Evolutionary conservation across 2,113 vertebrate species (phyloP), one percentile per base, ranked within the genome.

Genomic region (Hyla sarda): DNA sequence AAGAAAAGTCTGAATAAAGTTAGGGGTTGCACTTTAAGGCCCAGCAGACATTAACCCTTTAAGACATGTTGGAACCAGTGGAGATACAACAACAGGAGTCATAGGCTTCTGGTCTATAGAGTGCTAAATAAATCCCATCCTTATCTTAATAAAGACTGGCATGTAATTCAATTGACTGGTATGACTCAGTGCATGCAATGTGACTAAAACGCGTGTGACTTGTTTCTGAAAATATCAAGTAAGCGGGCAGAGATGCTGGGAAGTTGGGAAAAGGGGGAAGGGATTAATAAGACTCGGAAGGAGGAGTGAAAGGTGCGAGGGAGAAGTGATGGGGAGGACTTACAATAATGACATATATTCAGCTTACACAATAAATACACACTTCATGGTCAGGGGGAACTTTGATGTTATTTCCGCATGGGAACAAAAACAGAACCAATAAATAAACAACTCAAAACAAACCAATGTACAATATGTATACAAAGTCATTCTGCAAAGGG

Each of bases 121-220:
- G 25, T 32, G 25, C 0, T 28, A 41, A 62, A 62, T 17, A 62
- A 17, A 25, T 45, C 30, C 77, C 37, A 62, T 45, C n/a, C 32
- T 41, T 32, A 60, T 60, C 21, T n/a, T 45, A 60, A 80, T 60
- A 45, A 62, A 25, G 52, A 25, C 54, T 45, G 56, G 28, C 28
- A 25, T 79, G 76, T 37, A 21, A 58, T 62, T 28, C 16, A 17
- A 52, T 50, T 30, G 17, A 50, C 73, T 28, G 1, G 30, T 52
- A 75, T 75, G 73, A 52, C n/a, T 50, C 73, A 75, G 37, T 75
- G 71, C 30, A 37, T 32, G 52, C 52, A 56, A 23, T 34, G 50
- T 58, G 76, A 79, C 76, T 78, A 32, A 52, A 56, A 21, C n/a
- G 28, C 50, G 19, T 56, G 50, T 78, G 77, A 58, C 77, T 58